Evolutionary conservation across 2,113 vertebrate species (phyloP).

Genomic region (Guaruba guarouba): DNA sequence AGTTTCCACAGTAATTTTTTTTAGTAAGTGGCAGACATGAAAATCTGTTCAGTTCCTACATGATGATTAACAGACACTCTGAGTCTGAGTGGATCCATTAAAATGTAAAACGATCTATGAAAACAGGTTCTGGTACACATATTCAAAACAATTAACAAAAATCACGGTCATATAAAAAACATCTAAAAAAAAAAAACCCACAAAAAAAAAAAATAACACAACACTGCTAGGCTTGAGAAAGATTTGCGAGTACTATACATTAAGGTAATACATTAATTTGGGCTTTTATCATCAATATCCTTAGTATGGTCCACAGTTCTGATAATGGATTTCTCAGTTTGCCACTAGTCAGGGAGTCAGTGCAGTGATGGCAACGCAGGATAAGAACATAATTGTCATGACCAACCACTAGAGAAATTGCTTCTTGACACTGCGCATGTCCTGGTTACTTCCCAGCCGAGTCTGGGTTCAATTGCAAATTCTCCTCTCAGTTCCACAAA

Average conservation of each 20-base stretch:
- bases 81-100: constrained; percentile 36
- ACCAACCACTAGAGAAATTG: background rate
- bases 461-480: background rate
- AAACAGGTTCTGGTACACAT: constrained; percentile 8
- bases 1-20: constrained; percentile 19
- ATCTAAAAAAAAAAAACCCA: background rate
- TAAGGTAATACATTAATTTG: background rate
- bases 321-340: background rate
- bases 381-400: background rate
- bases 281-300: background rate
- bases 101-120: constrained; percentile 19
- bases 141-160: constrained; percentile 25
- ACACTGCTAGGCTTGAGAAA: background rate
- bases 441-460: background rate
- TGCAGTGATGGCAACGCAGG: background rate
- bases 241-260: background rate
- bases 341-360: background rate
- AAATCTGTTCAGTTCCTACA: background rate
- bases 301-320: background rate
- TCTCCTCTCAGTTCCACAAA: background rate
- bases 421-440: background rate
- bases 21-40: constrained; percentile 20
- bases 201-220: background rate
- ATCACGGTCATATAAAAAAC: background rate
- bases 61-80: constrained; percentile 30